Conservation (phyloP, 2,113 vertebrate species). For the Chiloscyllium plagiosum region DNA sequence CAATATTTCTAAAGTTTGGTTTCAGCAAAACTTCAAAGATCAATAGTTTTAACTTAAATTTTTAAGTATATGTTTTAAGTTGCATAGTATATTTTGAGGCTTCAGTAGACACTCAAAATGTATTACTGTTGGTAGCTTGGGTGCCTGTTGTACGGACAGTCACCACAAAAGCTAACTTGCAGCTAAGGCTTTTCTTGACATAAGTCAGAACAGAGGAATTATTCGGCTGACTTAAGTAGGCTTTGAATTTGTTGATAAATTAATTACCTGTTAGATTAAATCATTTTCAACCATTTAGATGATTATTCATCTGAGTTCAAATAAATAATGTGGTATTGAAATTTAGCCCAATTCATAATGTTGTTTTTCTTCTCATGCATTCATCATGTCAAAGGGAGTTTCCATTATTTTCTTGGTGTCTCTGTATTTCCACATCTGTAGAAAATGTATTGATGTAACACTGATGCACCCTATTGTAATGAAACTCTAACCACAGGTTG, state of each 20-base stretch:
- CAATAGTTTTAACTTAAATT: background rate
- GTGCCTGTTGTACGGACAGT: background rate
- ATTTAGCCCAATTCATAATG: too few relatives aligned
- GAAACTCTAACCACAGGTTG: background rate
- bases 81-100: background rate
- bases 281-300: background rate
- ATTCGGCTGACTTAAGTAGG: background rate
- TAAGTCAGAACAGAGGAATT: background rate
- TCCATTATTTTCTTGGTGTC: background rate
- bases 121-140: background rate
- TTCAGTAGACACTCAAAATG: background rate
- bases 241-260: background rate
- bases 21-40: background rate
- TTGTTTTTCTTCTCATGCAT: background rate
- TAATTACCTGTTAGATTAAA: background rate
- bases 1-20: background rate
- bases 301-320: conserved; percentile 1
- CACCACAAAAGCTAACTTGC: conserved; percentile 21
- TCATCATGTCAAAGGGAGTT: background rate
- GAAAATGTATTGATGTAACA: background rate
- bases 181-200: background rate
- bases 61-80: background rate
- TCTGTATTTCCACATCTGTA: background rate
- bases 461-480: background rate
- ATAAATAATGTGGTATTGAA: background rate